Evolutionary conservation across 2,888 invertebrate species (phyloP).

Genomic region (Auanema sp.): DNA sequence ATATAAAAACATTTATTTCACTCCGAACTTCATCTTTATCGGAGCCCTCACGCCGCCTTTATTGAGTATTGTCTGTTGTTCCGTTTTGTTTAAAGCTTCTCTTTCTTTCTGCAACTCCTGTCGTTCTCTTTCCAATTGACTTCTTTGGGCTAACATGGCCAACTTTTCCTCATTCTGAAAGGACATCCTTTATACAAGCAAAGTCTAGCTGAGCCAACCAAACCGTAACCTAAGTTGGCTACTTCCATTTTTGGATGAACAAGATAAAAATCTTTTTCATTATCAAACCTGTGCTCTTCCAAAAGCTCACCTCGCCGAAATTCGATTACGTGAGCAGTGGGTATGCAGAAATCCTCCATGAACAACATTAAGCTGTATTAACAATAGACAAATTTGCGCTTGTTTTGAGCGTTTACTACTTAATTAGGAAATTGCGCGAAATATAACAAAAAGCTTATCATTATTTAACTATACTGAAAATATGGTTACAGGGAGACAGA

Average conservation of each 20-base stretch:
- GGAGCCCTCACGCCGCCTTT: slow-evolving; percentile 57
- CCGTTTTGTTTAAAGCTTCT: slow-evolving; percentile 45
- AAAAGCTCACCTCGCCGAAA: background rate
- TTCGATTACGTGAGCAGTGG: background rate
- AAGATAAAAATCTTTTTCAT: background rate
- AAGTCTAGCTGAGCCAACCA: slow-evolving; percentile 3
- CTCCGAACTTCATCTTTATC: slow-evolving; percentile 54
- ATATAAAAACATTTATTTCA: slow-evolving; percentile 5
- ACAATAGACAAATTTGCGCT: slow-evolving; percentile 9
- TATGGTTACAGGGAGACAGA: slow-evolving; percentile 3
- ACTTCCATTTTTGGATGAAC: slow-evolving; percentile 2
- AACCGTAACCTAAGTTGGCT: background rate
- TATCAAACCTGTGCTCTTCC: background rate
- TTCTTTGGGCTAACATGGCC: slow-evolving; percentile 57
- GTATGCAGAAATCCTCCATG: background rate
- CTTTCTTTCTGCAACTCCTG: slow-evolving; percentile 45
- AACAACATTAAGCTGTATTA: slow-evolving; percentile 8
- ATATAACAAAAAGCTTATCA: background rate
- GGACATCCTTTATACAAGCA: slow-evolving; percentile 1
- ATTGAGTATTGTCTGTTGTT: slow-evolving; percentile 59
- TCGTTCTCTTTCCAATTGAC: slow-evolving; percentile 55
- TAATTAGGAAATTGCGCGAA: slow-evolving; percentile 1
- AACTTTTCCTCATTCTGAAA: slow-evolving; percentile 61
- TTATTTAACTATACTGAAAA: background rate
- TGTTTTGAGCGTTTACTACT: background rate